phyloP scores from a whole-genome alignment of 2,888 invertebrate species.

The Endotricha flammealis region DNA sequence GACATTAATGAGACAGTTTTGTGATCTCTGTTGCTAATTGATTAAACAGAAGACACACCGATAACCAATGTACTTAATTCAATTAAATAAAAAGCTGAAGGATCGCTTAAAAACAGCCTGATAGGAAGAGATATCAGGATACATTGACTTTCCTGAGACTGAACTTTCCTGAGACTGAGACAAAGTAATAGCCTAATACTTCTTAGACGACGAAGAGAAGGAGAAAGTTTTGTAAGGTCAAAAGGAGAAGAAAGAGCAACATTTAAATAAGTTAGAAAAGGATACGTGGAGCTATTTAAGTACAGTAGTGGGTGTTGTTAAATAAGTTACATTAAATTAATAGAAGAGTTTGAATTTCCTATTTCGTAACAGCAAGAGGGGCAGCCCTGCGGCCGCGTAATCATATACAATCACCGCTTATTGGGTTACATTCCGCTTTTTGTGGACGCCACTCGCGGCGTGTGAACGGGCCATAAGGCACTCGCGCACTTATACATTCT shows the following conservation, averaged over 20 bases:
- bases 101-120: too few relatives aligned
- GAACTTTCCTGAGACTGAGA: too few relatives aligned
- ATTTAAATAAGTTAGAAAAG: slow-evolving; percentile 49
- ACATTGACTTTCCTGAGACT: too few relatives aligned
- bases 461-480: neutral
- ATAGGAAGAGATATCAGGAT: too few relatives aligned
- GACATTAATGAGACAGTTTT: too few relatives aligned
- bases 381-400: slow-evolving; percentile 32
- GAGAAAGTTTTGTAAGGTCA: slow-evolving; percentile 55
- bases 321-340: slow-evolving; percentile 35
- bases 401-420: slow-evolving; percentile 24
- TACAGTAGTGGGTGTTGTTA: slow-evolving; percentile 36
- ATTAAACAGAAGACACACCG: too few relatives aligned
- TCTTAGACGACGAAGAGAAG: slow-evolving; percentile 72
- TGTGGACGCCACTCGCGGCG: neutral
- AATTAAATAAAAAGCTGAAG: too few relatives aligned
- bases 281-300: slow-evolving; percentile 51
- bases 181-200: slow-evolving; percentile 71
- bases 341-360: too few relatives aligned
- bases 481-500: neutral
- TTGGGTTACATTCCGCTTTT: slow-evolving; percentile 11
- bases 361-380: too few relatives aligned
- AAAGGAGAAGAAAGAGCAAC: slow-evolving; percentile 52
- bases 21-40: too few relatives aligned
- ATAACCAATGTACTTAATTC: too few relatives aligned